A percentile compares a stretch with the other conserved stretches of the same genome.
phyloP scores from a whole-genome alignment of 1,140 invertebrate species.

The Tetramorium parvispinum region DNA sequence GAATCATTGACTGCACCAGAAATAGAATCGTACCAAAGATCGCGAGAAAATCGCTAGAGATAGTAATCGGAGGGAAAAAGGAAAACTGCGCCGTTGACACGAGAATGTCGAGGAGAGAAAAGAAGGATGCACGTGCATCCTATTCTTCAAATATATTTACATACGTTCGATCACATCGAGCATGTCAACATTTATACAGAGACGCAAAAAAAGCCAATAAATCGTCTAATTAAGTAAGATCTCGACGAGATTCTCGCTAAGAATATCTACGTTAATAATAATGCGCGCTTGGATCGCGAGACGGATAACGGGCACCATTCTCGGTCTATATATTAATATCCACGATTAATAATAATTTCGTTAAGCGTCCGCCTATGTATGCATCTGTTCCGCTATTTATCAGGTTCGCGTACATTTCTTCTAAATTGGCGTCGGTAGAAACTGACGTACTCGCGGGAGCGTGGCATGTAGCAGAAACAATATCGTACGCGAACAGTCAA shows the following conservation, averaged over 20 bases:
- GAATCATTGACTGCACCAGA: not conserved
- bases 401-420: not conserved
- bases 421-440: not conserved
- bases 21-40: constrained; percentile 33
- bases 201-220: not conserved
- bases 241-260: not conserved
- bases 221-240: not conserved
- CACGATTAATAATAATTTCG: not conserved
- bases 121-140: not conserved
- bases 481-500: not conserved
- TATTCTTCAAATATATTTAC: not conserved
- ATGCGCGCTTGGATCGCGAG: not conserved
- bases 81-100: not conserved
- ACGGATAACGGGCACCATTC: not conserved
- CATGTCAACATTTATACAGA: not conserved
- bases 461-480: not conserved
- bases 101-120: not conserved
- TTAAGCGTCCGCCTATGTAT: not conserved
- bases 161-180: not conserved
- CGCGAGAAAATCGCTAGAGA: not conserved
- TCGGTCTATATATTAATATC: not conserved
- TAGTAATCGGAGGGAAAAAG: not conserved
- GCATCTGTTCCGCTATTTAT: not conserved
- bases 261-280: not conserved
- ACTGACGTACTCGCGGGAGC: not conserved